Conservation (phyloP, 35 echinoderm and acorn worm species). For the Acanthaster planci region DNA sequence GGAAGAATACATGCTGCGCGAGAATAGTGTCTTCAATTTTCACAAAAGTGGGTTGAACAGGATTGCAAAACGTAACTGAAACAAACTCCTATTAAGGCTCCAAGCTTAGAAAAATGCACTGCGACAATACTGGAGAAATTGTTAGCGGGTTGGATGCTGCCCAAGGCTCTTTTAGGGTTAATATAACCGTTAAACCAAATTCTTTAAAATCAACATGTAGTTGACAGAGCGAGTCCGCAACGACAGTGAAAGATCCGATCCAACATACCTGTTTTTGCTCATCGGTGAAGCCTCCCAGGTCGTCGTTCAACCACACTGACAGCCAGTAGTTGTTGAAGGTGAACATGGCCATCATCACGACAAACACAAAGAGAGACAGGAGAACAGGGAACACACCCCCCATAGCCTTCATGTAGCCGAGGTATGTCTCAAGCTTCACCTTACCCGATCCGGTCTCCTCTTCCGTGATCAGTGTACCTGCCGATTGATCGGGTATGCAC, state of each 20-base stretch:
- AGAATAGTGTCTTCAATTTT: no score
- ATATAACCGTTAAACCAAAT: no score
- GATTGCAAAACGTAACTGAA: no score
- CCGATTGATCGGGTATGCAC: not conserved
- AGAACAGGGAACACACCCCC: constrained; percentile 58
- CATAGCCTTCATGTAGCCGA: constrained; percentile 78
- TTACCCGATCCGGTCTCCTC: constrained; percentile 57
- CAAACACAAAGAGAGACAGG: constrained; percentile 48
- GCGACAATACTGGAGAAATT: no score
- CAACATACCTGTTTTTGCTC: not conserved
- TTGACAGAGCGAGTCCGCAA: not conserved
- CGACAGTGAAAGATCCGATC: not conserved
- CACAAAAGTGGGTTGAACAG: no score
- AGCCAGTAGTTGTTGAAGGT: constrained; percentile 96
- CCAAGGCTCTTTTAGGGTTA: no score
- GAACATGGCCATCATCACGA: constrained; percentile 63
- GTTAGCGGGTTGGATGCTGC: no score
- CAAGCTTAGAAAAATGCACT: no score
- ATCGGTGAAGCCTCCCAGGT: not conserved
- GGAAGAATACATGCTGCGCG: no score
- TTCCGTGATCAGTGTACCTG: constrained; percentile 61
- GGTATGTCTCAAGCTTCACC: constrained; percentile 62
- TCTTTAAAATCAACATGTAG: not conserved
- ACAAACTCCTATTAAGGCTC: no score
- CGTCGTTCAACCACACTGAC: constrained; percentile 68